These are phyloP conservation scores for Acomys russatus DNA, from an alignment of 2,797 vertebrate genomes.

Conservation along the genomic window DNA sequence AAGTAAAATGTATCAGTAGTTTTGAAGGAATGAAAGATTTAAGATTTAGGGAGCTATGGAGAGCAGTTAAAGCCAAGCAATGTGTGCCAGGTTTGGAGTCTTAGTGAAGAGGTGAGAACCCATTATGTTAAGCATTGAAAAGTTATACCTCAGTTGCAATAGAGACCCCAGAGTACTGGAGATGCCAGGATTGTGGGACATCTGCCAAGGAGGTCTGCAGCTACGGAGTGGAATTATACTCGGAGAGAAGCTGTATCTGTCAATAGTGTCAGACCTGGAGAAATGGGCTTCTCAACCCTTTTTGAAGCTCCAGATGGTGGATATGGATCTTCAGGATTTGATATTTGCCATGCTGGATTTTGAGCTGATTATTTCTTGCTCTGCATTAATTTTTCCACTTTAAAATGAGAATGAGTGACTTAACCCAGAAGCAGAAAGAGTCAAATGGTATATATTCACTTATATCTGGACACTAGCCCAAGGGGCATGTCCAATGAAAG, in stretches of 20 bases:
- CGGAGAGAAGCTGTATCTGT: not conserved
- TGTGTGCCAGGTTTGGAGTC: too few relatives aligned
- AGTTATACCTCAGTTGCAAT: not conserved
- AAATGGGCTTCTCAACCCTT: not conserved
- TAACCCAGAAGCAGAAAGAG: too few relatives aligned
- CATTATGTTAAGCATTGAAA: not conserved
- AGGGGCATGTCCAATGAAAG: too few relatives aligned
- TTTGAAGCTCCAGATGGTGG: not conserved
- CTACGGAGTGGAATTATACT: not conserved
- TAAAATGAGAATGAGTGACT: not conserved
- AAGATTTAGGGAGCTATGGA: not conserved
- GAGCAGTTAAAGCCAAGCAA: not conserved
- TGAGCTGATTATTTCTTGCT: not conserved
- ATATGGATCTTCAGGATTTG: not conserved
- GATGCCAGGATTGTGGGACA: not conserved
- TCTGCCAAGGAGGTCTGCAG: not conserved
- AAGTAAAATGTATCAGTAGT: not conserved
- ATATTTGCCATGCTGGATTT: not conserved
- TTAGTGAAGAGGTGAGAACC: not conserved
- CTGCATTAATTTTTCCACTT: not conserved
- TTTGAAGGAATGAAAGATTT: not conserved
- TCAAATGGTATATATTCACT: too few relatives aligned
- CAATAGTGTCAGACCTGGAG: not conserved
- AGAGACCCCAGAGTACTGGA: too few relatives aligned
- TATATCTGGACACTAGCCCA: too few relatives aligned